Conservation (phyloP, 1,140 invertebrate genomes). For the Aphaenogaster floridana region DNA sequence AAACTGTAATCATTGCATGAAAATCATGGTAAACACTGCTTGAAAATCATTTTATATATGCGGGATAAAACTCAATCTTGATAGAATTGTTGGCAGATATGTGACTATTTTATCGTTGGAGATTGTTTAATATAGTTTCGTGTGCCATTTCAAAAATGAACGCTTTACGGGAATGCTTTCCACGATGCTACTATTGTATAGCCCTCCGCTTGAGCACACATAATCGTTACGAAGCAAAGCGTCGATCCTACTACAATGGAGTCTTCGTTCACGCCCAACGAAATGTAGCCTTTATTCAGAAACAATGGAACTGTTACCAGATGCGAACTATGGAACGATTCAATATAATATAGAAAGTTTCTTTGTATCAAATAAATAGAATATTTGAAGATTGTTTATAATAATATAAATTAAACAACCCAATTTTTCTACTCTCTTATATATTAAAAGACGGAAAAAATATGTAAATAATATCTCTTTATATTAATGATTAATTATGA, state of each 20-base stretch:
- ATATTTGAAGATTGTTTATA: not conserved
- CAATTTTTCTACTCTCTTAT: not conserved
- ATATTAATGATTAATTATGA: not conserved
- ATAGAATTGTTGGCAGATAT: not conserved
- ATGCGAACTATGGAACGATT: not conserved
- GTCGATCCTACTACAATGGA: slow-evolving; percentile 45
- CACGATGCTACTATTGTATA: slow-evolving; percentile 12
- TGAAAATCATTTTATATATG: not conserved
- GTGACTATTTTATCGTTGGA: not conserved
- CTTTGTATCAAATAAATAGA: not conserved
- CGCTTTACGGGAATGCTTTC: slow-evolving; percentile 29
- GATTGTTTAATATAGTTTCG: slow-evolving; percentile 26
- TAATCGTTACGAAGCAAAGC: slow-evolving; percentile 40
- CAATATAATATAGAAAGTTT: slow-evolving; percentile 25
- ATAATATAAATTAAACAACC: not conserved
- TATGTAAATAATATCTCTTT: not conserved
- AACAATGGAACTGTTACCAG: slow-evolving; percentile 26
- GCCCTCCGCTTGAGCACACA: slow-evolving; percentile 30
- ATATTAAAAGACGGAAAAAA: not conserved
- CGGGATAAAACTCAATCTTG: slow-evolving; percentile 8
- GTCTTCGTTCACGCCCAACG: slow-evolving; percentile 29
- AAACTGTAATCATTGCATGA: not conserved
- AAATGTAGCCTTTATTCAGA: slow-evolving; percentile 40
- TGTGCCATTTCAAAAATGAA: slow-evolving; percentile 35
- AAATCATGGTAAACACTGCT: not conserved